phyloP scores from a whole-genome alignment of 2,888 invertebrate species.

The Hoplodrina blanda region DNA sequence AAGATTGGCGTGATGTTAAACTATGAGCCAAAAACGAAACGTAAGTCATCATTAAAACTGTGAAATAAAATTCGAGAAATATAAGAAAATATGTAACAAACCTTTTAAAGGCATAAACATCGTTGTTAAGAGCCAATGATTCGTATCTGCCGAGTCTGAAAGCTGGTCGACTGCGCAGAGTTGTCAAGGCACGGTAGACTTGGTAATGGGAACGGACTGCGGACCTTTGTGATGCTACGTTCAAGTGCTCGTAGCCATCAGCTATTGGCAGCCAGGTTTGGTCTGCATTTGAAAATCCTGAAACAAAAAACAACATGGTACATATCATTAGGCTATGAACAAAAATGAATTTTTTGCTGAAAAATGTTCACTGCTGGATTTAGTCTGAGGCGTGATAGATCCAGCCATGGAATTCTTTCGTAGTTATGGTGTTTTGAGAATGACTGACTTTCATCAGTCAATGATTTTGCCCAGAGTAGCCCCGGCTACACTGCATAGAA shows the following conservation, averaged over 20 bases:
- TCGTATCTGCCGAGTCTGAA: conserved; percentile 88
- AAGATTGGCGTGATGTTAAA: background rate
- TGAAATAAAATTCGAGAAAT: background rate
- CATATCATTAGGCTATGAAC: background rate
- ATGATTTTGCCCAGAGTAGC: background rate
- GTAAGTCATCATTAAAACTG: background rate
- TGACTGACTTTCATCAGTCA: background rate
- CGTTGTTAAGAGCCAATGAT: conserved; percentile 86
- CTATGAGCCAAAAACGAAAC: background rate
- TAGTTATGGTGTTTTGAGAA: too few relatives aligned
- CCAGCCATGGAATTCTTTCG: too few relatives aligned
- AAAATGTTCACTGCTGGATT: too few relatives aligned
- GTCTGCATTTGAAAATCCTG: conserved; percentile 91
- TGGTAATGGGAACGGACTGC: conserved; percentile 90
- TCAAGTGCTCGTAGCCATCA: conserved; percentile 89
- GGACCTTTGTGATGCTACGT: conserved; percentile 89
- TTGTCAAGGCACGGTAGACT: conserved; percentile 86
- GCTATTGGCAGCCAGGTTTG: conserved; percentile 93
- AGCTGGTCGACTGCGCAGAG: conserved; percentile 89
- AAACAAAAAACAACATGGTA: background rate
- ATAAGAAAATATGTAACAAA: conserved; percentile 55
- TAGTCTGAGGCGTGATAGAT: too few relatives aligned
- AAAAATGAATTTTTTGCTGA: too few relatives aligned
- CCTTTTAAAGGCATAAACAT: conserved; percentile 91
- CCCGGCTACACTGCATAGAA: background rate